Conservation (phyloP, 2,797 vertebrate species). For the Todus mexicanus region DNA sequence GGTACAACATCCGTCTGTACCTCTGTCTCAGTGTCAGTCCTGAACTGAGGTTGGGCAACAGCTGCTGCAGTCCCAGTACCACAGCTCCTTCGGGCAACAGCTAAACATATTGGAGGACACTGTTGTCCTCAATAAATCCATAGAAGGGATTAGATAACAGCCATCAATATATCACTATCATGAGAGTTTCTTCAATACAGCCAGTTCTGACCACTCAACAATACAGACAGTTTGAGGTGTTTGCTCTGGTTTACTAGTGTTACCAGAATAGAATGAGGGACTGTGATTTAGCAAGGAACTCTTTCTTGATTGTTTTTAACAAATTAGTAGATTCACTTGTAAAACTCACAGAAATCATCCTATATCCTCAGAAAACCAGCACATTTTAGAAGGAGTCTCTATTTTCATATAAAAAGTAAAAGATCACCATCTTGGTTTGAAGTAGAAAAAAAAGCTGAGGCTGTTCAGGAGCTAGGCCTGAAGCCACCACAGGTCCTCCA, state of each 20-base stretch:
- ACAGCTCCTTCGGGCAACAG: neutral
- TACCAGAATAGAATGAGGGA: neutral
- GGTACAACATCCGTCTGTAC: rapidly evolving
- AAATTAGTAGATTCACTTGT: neutral
- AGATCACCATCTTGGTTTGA: neutral
- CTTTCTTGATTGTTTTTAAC: neutral
- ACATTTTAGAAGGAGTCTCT: neutral
- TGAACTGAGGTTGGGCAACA: neutral
- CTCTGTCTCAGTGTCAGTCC: neutral
- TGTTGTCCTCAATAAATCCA: neutral
- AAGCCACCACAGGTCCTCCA: neutral
- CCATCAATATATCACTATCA: neutral
- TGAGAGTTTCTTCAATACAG: neutral
- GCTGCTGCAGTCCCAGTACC: neutral
- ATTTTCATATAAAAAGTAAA: neutral
- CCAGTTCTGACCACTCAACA: neutral
- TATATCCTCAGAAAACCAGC: neutral
- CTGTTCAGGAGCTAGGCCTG: neutral
- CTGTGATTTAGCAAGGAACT: neutral
- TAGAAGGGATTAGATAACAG: neutral
- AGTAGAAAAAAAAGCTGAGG: neutral
- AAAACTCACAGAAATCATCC: neutral
- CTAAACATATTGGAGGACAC: neutral
- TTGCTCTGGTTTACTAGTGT: neutral
- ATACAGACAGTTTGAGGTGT: neutral